phyloP scores from a whole-genome alignment of 2,113 vertebrate species.

The Nycticebus coucang region DNA sequence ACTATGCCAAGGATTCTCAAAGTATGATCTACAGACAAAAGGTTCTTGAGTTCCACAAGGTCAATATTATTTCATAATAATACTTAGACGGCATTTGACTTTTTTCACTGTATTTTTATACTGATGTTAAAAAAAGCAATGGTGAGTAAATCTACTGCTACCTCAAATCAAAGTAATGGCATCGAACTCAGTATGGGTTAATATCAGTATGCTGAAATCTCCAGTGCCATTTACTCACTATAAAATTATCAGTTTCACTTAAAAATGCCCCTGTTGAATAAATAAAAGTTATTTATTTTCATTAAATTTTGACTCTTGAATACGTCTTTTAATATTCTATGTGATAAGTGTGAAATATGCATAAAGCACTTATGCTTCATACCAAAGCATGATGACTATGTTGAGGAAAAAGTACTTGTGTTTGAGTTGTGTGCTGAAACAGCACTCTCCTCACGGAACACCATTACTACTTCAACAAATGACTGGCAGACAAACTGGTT shows the following conservation, averaged over 20 bases:
- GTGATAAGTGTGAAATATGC: not conserved
- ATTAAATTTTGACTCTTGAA: not conserved
- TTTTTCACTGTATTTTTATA: not conserved
- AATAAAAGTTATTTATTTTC: slow-evolving; percentile 22
- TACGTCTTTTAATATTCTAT: slow-evolving; percentile 3
- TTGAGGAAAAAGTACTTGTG: not conserved
- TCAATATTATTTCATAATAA: slow-evolving; percentile 19
- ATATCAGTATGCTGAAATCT: not conserved
- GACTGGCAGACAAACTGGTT: not conserved
- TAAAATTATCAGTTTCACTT: slow-evolving; percentile 43
- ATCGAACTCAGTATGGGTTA: not conserved
- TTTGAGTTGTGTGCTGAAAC: not conserved
- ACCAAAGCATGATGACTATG: not conserved
- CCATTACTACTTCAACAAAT: slow-evolving; percentile 7
- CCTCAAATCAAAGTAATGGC: not conserved
- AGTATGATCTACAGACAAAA: not conserved
- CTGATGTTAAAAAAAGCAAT: slow-evolving; percentile 18
- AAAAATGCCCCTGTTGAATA: not conserved
- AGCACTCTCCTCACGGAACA: not conserved
- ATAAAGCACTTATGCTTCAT: not conserved
- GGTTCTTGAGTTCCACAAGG: not conserved
- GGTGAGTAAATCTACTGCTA: not conserved
- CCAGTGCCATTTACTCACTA: not conserved
- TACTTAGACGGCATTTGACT: not conserved
- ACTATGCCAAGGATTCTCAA: slow-evolving; percentile 16